phyloP scores from a whole-genome alignment of 2,888 invertebrate genomes.

The Yponomeuta plumbellus region DNA sequence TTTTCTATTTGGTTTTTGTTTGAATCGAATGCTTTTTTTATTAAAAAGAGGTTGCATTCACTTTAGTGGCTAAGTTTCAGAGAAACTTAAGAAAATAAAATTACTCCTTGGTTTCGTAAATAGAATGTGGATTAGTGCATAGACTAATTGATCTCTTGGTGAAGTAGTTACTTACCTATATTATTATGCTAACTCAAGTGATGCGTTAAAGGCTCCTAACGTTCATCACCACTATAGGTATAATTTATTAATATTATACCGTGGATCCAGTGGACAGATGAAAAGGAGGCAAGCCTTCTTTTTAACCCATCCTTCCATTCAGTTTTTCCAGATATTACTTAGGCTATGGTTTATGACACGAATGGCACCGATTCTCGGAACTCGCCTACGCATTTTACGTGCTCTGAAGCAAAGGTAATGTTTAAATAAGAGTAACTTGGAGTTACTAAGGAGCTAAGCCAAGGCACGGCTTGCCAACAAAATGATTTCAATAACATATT shows the following conservation, averaged over 20 bases:
- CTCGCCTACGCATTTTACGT: conserved; percentile 16
- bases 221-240: no score
- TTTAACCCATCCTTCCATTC: neutral
- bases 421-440: neutral
- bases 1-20: conserved; percentile 28
- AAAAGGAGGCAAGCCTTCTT: neutral
- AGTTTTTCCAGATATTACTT: conserved; percentile 8
- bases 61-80: neutral
- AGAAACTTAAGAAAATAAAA: neutral
- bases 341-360: conserved; percentile 4
- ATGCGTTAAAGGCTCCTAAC: no score
- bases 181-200: no score
- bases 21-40: neutral
- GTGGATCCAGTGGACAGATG: neutral
- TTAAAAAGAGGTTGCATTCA: neutral
- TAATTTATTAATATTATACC: neutral
- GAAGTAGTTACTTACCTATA: no score
- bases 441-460: no score
- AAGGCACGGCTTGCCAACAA: no score
- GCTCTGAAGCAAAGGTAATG: neutral
- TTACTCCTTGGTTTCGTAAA: neutral
- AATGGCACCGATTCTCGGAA: conserved; percentile 5
- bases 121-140: neutral
- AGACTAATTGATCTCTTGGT: no score
- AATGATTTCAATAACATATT: no score